Base-by-base conservation (phyloP, 2,797 vertebrate species). In the Champsocephalus gunnari region DNA sequence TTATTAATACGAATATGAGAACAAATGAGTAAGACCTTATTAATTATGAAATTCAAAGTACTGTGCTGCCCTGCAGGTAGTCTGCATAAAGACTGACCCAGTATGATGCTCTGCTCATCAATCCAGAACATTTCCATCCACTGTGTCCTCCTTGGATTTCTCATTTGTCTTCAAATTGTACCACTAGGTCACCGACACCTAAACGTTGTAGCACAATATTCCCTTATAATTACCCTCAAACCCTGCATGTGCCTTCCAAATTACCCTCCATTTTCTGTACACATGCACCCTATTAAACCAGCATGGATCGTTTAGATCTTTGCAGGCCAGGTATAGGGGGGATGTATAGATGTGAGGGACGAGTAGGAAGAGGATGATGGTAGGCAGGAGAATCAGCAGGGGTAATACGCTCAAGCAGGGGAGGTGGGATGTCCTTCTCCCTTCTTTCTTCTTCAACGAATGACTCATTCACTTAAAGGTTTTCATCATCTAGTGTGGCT, bases 341-440 rank as follows among this genome's bases (percentile, higher is more conserved):
- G 19, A 21, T 11, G 24, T 19, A 47, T 9, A 24, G 10, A 70
- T 47, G 47, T 32, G 48, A 12, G 14, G 38, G 19, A 48, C 2
- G 11, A 45, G 5, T 3, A 24, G 1, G 54, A 3, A 17, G 50
- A 28, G 34, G 43, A 64, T 77, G 78, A 43, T 51, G 10, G 49
- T 51, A 71, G 50, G 50, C 58, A 48, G 32, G 45, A 34, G 60
- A 34, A 55, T 59, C 55, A 59, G 62, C 5, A 4, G 68, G 67
- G 59, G 19, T 82, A 84, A 81, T 80, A 58, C 80, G 70, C 28
- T 73, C 43, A 57, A 64, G 34, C 57, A n/a, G 47, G 66, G 66
- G 57, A 73, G 67, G 66, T 2, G 12, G 69, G 50, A 74, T 60
- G 66, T 45, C 49, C 50, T 70, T 72, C 66, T 63, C 55, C 21